phyloP scores from a whole-genome alignment of 2,113 vertebrate species.

The Phoxinus phoxinus region DNA sequence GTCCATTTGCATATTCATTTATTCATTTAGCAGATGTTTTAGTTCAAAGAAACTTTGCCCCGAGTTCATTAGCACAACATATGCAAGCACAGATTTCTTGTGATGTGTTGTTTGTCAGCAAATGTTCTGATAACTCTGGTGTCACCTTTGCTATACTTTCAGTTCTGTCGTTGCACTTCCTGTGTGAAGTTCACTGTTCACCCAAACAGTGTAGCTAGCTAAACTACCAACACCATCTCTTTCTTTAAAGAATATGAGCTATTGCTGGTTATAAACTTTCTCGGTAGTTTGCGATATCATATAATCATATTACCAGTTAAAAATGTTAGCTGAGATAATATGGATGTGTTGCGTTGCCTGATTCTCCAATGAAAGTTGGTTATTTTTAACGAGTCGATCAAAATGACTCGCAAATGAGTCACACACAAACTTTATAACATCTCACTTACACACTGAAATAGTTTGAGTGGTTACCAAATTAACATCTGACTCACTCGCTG shows the following conservation, averaged over 20 bases:
- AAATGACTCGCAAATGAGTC: constrained; percentile 15
- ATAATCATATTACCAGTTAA: too few species aligned
- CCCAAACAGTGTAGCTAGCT: not conserved
- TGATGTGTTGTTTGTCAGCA: constrained; percentile 35
- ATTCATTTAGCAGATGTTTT: constrained; percentile 35
- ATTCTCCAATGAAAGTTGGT: not conserved
- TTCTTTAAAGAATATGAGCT: not conserved
- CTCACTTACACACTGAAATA: constrained; percentile 25
- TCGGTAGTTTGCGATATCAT: too few species aligned
- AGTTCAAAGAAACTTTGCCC: constrained; percentile 23
- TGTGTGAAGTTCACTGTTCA: not conserved
- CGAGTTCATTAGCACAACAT: constrained; percentile 14
- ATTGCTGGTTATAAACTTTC: not conserved
- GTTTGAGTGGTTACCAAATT: constrained; percentile 25
- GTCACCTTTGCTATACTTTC: not conserved
- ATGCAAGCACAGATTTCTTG: constrained; percentile 14
- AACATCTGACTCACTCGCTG: constrained; percentile 17
- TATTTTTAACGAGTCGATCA: not conserved
- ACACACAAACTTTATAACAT: constrained; percentile 2
- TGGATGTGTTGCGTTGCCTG: not conserved
- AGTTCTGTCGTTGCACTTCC: not conserved
- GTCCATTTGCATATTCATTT: constrained; percentile 21
- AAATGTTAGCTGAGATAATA: too few species aligned
- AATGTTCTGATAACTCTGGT: constrained; percentile 2
- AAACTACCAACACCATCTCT: not conserved